Conservation (phyloP, 2,888 invertebrate genomes). For the Drosophila robusta region DNA sequence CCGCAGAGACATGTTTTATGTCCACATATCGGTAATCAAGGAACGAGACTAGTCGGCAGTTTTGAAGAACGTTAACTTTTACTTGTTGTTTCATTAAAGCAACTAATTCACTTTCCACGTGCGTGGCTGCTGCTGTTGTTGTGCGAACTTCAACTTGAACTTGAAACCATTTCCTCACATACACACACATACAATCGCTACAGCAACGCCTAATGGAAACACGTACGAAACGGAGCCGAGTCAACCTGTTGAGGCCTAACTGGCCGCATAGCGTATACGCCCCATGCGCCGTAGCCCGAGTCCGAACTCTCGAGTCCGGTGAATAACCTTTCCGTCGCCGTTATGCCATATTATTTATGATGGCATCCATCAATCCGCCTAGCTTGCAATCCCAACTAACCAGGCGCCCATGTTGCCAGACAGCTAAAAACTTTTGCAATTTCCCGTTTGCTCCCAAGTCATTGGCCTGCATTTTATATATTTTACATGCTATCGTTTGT, state of each 20-base stretch:
- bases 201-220: conserved; percentile 33
- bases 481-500: conserved; percentile 8
- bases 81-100: conserved; percentile 35
- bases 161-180: conserved; percentile 66
- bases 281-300: conserved; percentile 22
- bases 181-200: conserved; percentile 3
- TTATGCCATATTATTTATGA: conserved; percentile 34
- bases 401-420: conserved; percentile 1
- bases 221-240: conserved; percentile 41
- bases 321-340: conserved; percentile 40
- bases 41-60: conserved; percentile 14
- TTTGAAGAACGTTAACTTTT: conserved; percentile 54
- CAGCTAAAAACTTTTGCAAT: conserved; percentile 33
- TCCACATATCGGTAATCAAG: conserved; percentile 34
- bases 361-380: conserved; percentile 48
- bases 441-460: conserved; percentile 42
- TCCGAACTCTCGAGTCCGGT: conserved; percentile 21
- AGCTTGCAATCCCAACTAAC: neutral
- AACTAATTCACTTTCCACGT: conserved; percentile 52
- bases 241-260: conserved; percentile 58
- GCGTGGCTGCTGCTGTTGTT: conserved; percentile 18
- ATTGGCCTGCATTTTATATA: conserved; percentile 43
- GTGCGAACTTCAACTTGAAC: conserved; percentile 72
- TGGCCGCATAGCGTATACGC: conserved; percentile 52
- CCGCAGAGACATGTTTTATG: conserved; percentile 18